A percentile compares a stretch with the other conserved stretches of the same genome.
Conservation (phyloP, 2,797 vertebrate genomes). For the Hydrocynus forskahlii region DNA sequence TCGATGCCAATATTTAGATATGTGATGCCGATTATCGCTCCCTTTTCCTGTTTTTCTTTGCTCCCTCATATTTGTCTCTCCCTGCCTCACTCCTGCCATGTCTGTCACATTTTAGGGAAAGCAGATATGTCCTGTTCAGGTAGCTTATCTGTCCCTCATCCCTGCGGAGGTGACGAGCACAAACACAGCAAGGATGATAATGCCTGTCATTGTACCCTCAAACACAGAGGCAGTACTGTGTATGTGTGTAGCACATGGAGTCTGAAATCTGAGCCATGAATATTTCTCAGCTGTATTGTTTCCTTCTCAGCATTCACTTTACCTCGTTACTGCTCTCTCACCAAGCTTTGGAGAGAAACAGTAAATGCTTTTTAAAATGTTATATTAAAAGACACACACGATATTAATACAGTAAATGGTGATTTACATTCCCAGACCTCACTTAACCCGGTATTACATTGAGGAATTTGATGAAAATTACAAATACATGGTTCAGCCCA, state of each 20-base stretch:
- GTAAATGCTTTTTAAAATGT: too few relatives aligned
- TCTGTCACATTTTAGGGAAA: slow-evolving; percentile 37
- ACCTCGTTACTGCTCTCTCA: background rate
- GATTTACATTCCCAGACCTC: too few relatives aligned
- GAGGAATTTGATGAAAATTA: too few relatives aligned
- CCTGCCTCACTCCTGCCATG: slow-evolving; percentile 3
- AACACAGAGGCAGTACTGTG: background rate
- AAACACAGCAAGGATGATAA: slow-evolving; percentile 13
- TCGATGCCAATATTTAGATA: too few relatives aligned
- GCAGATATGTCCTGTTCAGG: slow-evolving; percentile 35
- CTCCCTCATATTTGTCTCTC: slow-evolving; percentile 15
- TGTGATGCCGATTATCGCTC: background rate
- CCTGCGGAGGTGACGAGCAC: slow-evolving; percentile 37
- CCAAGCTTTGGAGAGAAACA: background rate
- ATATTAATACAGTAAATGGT: too few relatives aligned
- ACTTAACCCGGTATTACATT: too few relatives aligned
- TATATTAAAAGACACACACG: too few relatives aligned
- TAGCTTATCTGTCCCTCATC: slow-evolving; percentile 24
- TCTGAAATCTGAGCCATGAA: slow-evolving; percentile 35
- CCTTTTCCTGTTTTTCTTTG: background rate
- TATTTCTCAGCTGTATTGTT: background rate
- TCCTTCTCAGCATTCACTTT: background rate
- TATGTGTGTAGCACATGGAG: background rate
- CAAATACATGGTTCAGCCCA: too few relatives aligned
- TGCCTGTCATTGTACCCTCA: background rate